phyloP scores from a whole-genome alignment of 2,113 vertebrate species.

The Scortum barcoo region DNA sequence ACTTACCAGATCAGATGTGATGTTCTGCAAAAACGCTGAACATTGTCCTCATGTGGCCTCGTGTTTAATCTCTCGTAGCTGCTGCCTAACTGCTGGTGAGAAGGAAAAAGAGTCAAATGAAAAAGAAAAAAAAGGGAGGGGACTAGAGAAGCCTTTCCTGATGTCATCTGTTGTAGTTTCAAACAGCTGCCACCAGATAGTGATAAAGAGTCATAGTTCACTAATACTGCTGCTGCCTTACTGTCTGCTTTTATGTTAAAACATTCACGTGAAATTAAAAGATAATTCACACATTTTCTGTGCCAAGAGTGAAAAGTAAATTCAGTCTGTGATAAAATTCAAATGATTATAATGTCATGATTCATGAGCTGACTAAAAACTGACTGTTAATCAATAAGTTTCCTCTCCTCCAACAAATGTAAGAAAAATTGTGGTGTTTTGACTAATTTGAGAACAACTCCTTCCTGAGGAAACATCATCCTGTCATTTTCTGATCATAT shows the following conservation, averaged over 20 bases:
- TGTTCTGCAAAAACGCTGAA: too few relatives aligned
- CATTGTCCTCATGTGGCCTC: too few relatives aligned
- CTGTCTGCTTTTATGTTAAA: not conserved
- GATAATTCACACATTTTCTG: not conserved
- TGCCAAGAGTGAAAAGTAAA: not conserved
- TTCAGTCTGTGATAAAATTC: not conserved
- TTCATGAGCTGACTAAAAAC: too few relatives aligned
- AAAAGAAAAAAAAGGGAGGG: too few relatives aligned
- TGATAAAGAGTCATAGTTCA: not conserved
- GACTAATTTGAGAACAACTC: not conserved
- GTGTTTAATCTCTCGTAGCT: not conserved
- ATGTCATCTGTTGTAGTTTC: not conserved
- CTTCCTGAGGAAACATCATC: not conserved
- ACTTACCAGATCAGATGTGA: too few relatives aligned
- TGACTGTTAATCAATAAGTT: too few relatives aligned
- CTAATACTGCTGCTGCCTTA: not conserved
- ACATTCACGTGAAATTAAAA: not conserved
- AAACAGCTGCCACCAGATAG: not conserved
- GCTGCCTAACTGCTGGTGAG: not conserved
- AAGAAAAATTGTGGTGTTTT: not conserved
- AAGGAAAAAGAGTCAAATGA: not conserved
- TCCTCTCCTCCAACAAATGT: not conserved
- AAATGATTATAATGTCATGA: not conserved
- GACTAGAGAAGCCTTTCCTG: not conserved
- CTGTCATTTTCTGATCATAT: not conserved